Percentiles rank a stretch among this genome's conserved stretches.
These are phyloP conservation scores for Galerucella nymphaeae DNA, from an alignment of 2,888 invertebrate genomes.

Conservation along the genomic window DNA sequence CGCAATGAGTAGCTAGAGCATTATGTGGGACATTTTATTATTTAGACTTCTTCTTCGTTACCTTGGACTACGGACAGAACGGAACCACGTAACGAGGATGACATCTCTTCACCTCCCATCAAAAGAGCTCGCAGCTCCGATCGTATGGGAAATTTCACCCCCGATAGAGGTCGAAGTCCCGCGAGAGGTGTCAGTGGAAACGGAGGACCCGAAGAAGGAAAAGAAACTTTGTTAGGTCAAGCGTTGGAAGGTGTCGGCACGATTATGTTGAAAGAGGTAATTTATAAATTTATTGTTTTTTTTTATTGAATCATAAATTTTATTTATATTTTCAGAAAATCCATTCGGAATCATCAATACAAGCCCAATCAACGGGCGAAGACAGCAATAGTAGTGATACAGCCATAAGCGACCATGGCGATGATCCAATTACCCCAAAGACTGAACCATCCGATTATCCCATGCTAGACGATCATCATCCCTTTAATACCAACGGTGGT, in stretches of 20 bases:
- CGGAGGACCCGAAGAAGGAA: slow-evolving; percentile 27
- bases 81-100: slow-evolving; percentile 65
- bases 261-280: slow-evolving; percentile 67
- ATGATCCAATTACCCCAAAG: slow-evolving; percentile 75
- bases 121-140: slow-evolving; percentile 78
- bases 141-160: slow-evolving; percentile 56
- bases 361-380: slow-evolving; percentile 77
- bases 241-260: slow-evolving; percentile 77
- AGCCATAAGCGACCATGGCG: slow-evolving; percentile 77
- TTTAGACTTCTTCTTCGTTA: slow-evolving; percentile 70
- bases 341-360: slow-evolving; percentile 70
- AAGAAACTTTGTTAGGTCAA: slow-evolving; percentile 78
- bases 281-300: slow-evolving; percentile 9
- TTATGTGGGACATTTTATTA: slow-evolving; percentile 39
- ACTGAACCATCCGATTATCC: slow-evolving; percentile 80
- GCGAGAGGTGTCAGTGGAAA: slow-evolving; percentile 64
- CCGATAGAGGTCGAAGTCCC: slow-evolving; percentile 69
- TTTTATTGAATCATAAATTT: neutral
- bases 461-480: slow-evolving; percentile 73
- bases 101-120: slow-evolving; percentile 75
- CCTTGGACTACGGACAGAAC: slow-evolving; percentile 71
- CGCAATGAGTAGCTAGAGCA: no score
- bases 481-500: slow-evolving; percentile 70
- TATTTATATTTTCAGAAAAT: slow-evolving; percentile 33
- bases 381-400: slow-evolving; percentile 88